Conservation (phyloP, 2,888 invertebrate species). For the Eupeodes luniger region DNA sequence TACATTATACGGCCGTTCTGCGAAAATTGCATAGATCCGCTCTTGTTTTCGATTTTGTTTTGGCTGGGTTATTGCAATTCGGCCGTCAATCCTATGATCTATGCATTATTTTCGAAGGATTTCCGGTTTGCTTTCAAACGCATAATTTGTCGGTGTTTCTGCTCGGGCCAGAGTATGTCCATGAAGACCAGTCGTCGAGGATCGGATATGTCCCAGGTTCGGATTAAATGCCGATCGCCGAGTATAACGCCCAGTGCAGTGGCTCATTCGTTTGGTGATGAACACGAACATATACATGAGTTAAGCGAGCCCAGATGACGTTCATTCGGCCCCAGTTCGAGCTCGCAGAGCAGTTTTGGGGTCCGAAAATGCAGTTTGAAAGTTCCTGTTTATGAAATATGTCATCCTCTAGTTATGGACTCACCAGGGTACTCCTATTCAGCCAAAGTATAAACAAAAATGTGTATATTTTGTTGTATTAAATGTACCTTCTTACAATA, state of each 20-base stretch:
- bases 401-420: constrained; percentile 84
- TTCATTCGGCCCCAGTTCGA: constrained; percentile 83
- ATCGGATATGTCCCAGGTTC: constrained; percentile 86
- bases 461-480: background rate
- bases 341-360: constrained; percentile 83
- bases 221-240: constrained; percentile 85
- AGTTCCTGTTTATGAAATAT: constrained; percentile 84
- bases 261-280: constrained; percentile 85
- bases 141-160: constrained; percentile 94
- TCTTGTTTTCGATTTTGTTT: constrained; percentile 95
- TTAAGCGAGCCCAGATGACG: constrained; percentile 86
- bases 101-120: constrained; percentile 97
- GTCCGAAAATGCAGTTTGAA: constrained; percentile 82
- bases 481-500: background rate
- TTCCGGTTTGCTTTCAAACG: constrained; percentile 97
- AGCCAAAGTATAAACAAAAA: constrained; percentile 56
- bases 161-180: constrained; percentile 85
- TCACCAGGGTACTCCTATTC: constrained; percentile 82
- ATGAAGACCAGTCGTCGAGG: constrained; percentile 85
- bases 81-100: constrained; percentile 97
- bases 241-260: constrained; percentile 86
- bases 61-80: constrained; percentile 99
- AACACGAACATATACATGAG: constrained; percentile 85
- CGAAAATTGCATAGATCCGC: constrained; percentile 91
- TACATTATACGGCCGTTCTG: constrained; percentile 96